phyloP scores from a whole-genome alignment of 2,113 vertebrate species.

The Pachypanchax playfairii region DNA sequence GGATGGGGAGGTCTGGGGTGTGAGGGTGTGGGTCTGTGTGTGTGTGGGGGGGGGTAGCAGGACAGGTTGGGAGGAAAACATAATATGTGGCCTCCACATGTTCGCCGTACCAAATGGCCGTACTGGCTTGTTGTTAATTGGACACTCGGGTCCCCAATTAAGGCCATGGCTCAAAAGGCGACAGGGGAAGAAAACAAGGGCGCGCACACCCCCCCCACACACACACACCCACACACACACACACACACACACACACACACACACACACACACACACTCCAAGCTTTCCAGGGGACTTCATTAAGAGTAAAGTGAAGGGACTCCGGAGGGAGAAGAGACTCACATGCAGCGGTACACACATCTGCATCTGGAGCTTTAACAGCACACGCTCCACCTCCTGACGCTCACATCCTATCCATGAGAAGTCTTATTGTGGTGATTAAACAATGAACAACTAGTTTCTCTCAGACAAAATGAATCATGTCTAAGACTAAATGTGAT shows the following conservation, averaged over 20 bases:
- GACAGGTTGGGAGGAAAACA: conserved; percentile 16
- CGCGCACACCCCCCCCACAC: conserved; percentile 11
- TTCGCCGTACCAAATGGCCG: conserved; percentile 77
- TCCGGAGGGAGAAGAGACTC: conserved; percentile 58
- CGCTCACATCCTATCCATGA: no score
- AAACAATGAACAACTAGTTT: no score
- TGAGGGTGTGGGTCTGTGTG: no score
- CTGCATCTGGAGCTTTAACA: conserved; percentile 2
- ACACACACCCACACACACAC: no score
- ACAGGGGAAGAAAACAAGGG: conserved; percentile 70
- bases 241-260: conserved; percentile 9
- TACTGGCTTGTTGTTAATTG: conserved; percentile 83
- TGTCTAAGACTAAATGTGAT: no score
- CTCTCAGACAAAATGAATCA: no score
- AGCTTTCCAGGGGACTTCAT: conserved; percentile 79
- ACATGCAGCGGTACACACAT: conserved; percentile 22
- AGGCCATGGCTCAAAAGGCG: conserved; percentile 83
- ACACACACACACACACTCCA: conserved; percentile 7
- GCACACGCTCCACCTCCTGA: conserved; percentile 5
- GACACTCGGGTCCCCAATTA: conserved; percentile 89
- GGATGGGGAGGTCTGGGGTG: conserved; percentile 9
- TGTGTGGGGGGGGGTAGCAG: background rate
- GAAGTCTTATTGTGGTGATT: no score
- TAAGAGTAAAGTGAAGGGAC: conserved; percentile 67
- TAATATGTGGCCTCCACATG: conserved; percentile 72